Evolutionary conservation across 1,140 invertebrate genomes (phyloP), one percentile per base, ranked within the genome.

Genomic region (Magallana gigas): DNA sequence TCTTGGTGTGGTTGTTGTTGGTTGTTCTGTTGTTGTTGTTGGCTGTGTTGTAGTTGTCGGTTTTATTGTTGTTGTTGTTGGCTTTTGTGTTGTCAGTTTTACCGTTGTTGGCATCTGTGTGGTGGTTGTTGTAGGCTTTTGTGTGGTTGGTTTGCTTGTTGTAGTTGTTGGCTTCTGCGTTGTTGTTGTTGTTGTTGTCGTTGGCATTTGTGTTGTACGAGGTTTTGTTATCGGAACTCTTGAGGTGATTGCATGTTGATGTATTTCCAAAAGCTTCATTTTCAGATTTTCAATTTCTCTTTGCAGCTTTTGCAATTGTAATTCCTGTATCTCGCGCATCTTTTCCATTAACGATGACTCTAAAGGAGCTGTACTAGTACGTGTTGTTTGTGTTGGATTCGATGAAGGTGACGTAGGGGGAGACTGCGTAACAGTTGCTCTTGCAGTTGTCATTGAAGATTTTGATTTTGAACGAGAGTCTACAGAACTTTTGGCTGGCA

Each of bases 201-300:
- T 62, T n/a, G 0, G 60, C 2, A 12, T 12, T 62, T 8, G 36
- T 18, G 68, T 29, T 76, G 68, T 76, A 4, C 68, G 2, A 9
- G 23, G 18, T 36, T 76, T 23, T 23, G 18, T 76, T 36, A 76
- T 76, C 36, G 18, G 68, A 29, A 76, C 68, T 29, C 68, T 76
- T 29, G 68, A 76, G 3, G 68, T 29, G 23, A 18, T 12, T 11
- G 68, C 8, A 29, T 36, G 12, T 76, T 76, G 68, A 36, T 76
- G 18, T 36, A 76, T 76, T 76, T 76, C 68, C 36, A 76, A 23
- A 18, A 76, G 23, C 23, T 76, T 76, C 68, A 76, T 76, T 76
- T 76, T 76, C 8, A 76, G 68, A 76, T 76, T 76, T 76, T 76
- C 68, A 76, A 76, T 76, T 76, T 76, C 68, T 29, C 36, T 23